Base-by-base conservation (phyloP, 2,797 vertebrate species). In the Apogon hyalosoma region DNA sequence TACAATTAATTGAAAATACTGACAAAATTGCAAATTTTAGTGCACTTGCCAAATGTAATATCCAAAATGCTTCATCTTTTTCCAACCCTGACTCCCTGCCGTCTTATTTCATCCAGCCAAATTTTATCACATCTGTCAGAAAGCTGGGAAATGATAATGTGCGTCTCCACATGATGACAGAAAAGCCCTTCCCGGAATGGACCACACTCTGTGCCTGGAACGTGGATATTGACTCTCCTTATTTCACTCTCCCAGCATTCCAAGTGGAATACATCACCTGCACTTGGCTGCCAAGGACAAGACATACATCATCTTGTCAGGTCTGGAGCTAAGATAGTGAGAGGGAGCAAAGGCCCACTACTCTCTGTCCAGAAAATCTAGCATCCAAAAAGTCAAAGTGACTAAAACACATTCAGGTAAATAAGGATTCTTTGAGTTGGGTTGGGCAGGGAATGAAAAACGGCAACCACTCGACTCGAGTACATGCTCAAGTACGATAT, bases 231-330 rank as follows among this genome's bases (percentile, higher is more conserved):
- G 62, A 51, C 21, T 62, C 73, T 74, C 47, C 71, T 58, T 70
- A 74, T 80, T 79, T 63, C 70, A 41, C 55, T 74, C 70, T 72
- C 55, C 57, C 63, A 38, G 76, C 84, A 88, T 92, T 92, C 87
- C 88, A 80, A 53, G 50, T 54, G 45, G 70, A 80, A 88, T 73
- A 85, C 63, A 88, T 92, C 84, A 91, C 87, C 77, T 83, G 79
- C 55, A 62, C 53, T 49, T 50, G 47, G 49, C 79, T 84, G 86
- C 90, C 88, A 89, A 91, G 84, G 76, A 82, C 82, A 43, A 87
- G 63, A 82, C 74, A 90, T 87, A 75, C 68, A 91, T 91, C 88
- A 89, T 71, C 63, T 77, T 83, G 84, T 87, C 85, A 83, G 68
- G 66, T 75, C 73, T 71, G 72, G 61, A 71, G 57, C 63, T 38